A percentile compares a stretch with the other conserved stretches of the same genome.
These are phyloP conservation scores for Nysson spinosus DNA, from an alignment of 2,888 invertebrate genomes.

Conservation along the genomic window DNA sequence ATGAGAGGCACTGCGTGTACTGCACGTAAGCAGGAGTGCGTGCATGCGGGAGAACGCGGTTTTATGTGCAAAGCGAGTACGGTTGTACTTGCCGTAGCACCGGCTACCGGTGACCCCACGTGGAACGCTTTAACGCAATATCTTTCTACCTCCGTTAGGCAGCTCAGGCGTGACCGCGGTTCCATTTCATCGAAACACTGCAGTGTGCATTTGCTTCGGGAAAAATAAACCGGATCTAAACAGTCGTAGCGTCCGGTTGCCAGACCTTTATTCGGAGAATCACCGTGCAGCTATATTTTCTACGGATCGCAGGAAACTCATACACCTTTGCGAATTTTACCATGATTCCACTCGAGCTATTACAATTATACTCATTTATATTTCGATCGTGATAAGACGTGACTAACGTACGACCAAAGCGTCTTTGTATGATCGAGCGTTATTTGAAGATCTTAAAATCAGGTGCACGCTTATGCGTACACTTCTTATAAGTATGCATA, in stretches of 20 bases:
- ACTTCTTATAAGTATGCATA: conserved; percentile 9
- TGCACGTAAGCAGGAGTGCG: conserved; percentile 9
- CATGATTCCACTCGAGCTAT: too few relatives aligned
- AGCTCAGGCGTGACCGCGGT: conserved; percentile 59
- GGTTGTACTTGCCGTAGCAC: conserved; percentile 46
- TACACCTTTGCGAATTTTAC: too few relatives aligned
- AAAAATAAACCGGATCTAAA: conserved; percentile 56
- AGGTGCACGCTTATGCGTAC: conserved; percentile 22
- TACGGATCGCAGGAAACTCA: too few relatives aligned
- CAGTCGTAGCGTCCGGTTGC: conserved; percentile 50
- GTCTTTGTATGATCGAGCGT: too few relatives aligned
- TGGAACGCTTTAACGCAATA: conserved; percentile 60
- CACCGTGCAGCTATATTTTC: neutral
- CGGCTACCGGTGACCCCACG: conserved; percentile 60
- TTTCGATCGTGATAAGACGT: too few relatives aligned
- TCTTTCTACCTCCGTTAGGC: conserved; percentile 60
- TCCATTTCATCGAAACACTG: conserved; percentile 56
- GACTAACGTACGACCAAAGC: too few relatives aligned
- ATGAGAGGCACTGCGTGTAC: conserved; percentile 59
- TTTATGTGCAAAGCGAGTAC: conserved; percentile 40
- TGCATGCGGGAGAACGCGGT: conserved; percentile 27
- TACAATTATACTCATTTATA: too few relatives aligned
- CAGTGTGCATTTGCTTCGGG: conserved; percentile 19
- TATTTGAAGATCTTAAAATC: too few relatives aligned
- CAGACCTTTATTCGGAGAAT: conserved; percentile 33